A percentile compares a stretch with the other conserved stretches of the same genome.
phyloP scores from a whole-genome alignment of 1,140 invertebrate genomes.

The Melitaea cinxia region DNA sequence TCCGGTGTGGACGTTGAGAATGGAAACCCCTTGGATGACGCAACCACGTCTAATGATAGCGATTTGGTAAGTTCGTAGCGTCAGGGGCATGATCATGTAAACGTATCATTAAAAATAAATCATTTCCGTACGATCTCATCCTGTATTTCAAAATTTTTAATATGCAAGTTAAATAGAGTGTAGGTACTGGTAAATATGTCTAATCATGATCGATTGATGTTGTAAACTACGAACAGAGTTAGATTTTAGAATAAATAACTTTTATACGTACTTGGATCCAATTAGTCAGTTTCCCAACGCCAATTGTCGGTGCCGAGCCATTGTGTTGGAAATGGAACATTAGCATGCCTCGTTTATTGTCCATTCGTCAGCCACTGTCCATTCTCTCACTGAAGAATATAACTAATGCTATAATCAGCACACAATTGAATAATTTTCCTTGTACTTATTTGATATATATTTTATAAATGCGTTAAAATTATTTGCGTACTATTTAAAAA shows the following conservation, averaged over 20 bases:
- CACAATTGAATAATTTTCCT: not conserved
- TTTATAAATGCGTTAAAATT: no score
- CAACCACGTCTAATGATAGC: slow-evolving; percentile 57
- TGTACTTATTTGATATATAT: not conserved
- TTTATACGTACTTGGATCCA: slow-evolving; percentile 11
- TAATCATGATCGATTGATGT: no score
- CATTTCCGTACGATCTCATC: not conserved
- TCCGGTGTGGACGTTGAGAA: slow-evolving; percentile 77
- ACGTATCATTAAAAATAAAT: slow-evolving; percentile 3
- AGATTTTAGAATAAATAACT: not conserved
- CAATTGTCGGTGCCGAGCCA: slow-evolving; percentile 31
- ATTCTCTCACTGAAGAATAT: slow-evolving; percentile 14
- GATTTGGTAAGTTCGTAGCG: slow-evolving; percentile 66
- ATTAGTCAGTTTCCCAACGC: slow-evolving; percentile 24
- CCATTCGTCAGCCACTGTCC: slow-evolving; percentile 17
- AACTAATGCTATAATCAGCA: not conserved
- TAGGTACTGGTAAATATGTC: no score
- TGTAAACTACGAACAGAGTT: not conserved
- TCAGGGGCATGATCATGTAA: slow-evolving; percentile 7
- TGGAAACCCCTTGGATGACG: slow-evolving; percentile 65
- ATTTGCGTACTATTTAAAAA: no score
- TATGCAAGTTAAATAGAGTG: not conserved
- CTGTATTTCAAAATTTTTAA: not conserved
- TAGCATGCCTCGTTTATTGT: slow-evolving; percentile 30
- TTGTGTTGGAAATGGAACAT: slow-evolving; percentile 35